phyloP scores from a whole-genome alignment of 2,113 vertebrate genomes.

The Phylloscopus trochiloides region DNA sequence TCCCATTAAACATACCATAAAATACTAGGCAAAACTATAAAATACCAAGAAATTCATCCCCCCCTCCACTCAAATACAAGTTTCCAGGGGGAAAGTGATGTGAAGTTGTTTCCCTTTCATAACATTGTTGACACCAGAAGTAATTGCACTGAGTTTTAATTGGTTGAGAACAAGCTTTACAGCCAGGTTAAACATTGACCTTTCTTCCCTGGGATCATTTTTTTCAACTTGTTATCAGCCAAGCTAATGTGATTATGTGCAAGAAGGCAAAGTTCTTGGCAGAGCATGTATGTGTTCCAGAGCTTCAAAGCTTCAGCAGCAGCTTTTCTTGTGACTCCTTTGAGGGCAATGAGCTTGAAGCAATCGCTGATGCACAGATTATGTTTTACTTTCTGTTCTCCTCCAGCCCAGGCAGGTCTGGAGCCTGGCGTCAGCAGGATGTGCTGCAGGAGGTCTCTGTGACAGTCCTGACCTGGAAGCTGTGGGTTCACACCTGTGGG shows the following conservation, averaged over 20 bases:
- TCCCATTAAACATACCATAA: background rate
- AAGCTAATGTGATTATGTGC: background rate
- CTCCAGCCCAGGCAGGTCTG: background rate
- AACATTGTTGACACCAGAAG: background rate
- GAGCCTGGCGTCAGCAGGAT: background rate
- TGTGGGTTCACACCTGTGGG: rapidly evolving
- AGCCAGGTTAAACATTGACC: background rate
- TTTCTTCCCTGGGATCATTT: background rate
- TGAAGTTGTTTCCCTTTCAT: background rate
- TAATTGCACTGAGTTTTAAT: too few species aligned
- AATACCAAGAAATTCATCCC: background rate
- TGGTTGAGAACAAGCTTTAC: background rate
- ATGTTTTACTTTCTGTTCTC: background rate
- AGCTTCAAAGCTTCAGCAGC: background rate
- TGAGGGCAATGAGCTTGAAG: background rate
- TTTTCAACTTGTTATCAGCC: background rate
- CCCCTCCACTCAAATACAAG: background rate
- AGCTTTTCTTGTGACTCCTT: background rate
- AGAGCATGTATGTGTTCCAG: background rate
- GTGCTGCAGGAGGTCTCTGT: background rate
- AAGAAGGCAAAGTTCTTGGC: background rate
- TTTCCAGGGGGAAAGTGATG: background rate
- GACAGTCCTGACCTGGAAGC: background rate
- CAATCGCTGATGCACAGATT: rapidly evolving
- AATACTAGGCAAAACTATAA: background rate